These are phyloP conservation scores for Amblyopsis rosae DNA, from an alignment of 2,113 vertebrate genomes.

Conservation along the genomic window DNA sequence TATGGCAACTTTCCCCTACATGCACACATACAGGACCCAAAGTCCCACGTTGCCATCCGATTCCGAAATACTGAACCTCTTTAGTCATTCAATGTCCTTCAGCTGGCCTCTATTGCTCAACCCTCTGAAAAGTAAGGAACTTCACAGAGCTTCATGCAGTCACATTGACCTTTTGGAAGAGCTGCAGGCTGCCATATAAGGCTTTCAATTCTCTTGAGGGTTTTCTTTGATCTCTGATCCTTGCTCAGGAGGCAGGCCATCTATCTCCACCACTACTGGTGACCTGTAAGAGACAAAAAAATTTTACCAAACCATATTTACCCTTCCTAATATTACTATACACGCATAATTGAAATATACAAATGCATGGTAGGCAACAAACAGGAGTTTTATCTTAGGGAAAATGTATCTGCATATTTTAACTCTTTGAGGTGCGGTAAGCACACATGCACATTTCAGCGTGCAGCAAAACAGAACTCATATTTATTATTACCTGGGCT, in stretches of 20 bases:
- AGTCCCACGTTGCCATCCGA: conserved; percentile 12
- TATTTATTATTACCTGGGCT: conserved; percentile 61
- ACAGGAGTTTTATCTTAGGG: too few relatives aligned
- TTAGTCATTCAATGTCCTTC: conserved; percentile 64
- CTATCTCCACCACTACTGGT: conserved; percentile 30
- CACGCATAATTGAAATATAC: not conserved
- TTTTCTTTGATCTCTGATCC: conserved; percentile 52
- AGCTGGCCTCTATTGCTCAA: conserved; percentile 43
- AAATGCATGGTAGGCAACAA: not conserved
- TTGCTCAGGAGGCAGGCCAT: conserved; percentile 40
- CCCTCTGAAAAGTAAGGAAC: conserved; percentile 62
- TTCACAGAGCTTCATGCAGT: conserved; percentile 57
- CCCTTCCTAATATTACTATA: not conserved
- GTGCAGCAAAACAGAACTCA: not conserved
- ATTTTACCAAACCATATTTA: not conserved
- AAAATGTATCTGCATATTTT: not conserved
- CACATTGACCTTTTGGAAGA: conserved; percentile 54
- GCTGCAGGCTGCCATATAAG: conserved; percentile 58
- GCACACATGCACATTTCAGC: not conserved
- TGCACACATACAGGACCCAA: conserved; percentile 38
- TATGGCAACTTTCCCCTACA: conserved; percentile 16
- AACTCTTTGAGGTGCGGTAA: not conserved
- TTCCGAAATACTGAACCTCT: conserved; percentile 47
- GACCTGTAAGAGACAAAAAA: conserved; percentile 43
- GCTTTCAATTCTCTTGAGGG: conserved; percentile 44